Conservation (phyloP, 2,113 vertebrate species). For the Pyxicephalus adspersus region DNA sequence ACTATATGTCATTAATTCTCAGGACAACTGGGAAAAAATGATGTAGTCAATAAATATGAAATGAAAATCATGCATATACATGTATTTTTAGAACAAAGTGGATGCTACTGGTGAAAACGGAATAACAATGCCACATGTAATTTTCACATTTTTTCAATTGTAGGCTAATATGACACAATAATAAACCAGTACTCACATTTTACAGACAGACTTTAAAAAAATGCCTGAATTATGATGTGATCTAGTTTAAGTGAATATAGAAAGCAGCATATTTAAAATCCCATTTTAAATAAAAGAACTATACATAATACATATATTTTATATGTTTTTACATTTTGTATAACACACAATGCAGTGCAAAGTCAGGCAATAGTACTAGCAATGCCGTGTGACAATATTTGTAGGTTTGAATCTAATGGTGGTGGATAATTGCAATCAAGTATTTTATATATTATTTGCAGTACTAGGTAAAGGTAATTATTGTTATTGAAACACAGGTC, state of each 20-base stretch:
- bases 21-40: slow-evolving; percentile 97
- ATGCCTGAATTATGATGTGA: neutral
- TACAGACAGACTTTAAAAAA: neutral
- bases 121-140: slow-evolving; percentile 88
- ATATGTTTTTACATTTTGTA: too few species aligned
- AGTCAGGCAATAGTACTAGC: too few species aligned
- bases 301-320: too few species aligned
- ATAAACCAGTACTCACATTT: slow-evolving; percentile 84
- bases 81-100: slow-evolving; percentile 82
- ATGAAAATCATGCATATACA: slow-evolving; percentile 99
- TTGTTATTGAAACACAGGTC: too few species aligned
- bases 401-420: too few species aligned
- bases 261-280: too few species aligned
- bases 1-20: slow-evolving; percentile 98
- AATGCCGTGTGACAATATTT: too few species aligned
- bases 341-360: too few species aligned
- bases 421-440: too few species aligned
- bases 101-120: slow-evolving; percentile 94
- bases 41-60: slow-evolving; percentile 99
- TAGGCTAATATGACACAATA: slow-evolving; percentile 91
- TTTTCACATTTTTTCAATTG: slow-evolving; percentile 97
- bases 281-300: too few species aligned
- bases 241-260: slow-evolving; percentile 1
- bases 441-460: too few species aligned
- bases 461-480: too few species aligned